These are phyloP conservation scores for Saccostrea glomerata DNA, from an alignment of 1,140 invertebrate species.

Conservation along the genomic window DNA sequence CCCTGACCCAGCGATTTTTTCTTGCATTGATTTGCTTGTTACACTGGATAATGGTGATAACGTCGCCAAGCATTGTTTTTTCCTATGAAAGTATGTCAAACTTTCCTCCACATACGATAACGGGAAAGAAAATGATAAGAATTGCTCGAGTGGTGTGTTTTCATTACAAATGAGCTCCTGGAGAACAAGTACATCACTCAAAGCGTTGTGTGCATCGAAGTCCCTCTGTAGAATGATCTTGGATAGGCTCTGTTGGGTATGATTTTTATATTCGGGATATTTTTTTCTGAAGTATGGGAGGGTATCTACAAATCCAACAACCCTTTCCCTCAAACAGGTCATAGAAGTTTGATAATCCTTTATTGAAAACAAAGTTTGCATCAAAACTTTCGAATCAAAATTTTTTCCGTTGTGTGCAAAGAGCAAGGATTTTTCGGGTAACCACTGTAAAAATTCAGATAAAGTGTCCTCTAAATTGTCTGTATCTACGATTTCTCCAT, in stretches of 20 bases:
- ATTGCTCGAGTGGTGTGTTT: neutral
- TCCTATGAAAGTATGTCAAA: neutral
- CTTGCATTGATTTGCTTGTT: neutral
- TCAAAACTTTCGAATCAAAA: neutral
- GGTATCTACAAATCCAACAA: neutral
- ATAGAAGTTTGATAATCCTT: neutral
- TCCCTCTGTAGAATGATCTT: neutral
- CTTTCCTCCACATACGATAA: neutral
- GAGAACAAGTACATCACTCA: neutral
- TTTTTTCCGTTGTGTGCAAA: neutral
- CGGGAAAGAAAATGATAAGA: neutral
- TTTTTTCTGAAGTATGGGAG: conserved; percentile 6
- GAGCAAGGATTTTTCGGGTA: neutral
- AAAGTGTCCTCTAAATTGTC: neutral
- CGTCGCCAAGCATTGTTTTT: neutral
- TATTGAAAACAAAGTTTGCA: neutral
- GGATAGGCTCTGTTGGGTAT: neutral
- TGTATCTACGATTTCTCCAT: neutral
- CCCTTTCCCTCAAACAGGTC: neutral
- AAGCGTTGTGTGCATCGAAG: neutral
- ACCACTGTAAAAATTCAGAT: neutral
- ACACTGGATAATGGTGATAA: neutral
- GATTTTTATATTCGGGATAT: neutral
- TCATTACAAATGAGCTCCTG: neutral
- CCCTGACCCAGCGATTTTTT: neutral